Percentiles rank a stretch among this genome's conserved stretches.
phyloP scores from a whole-genome alignment of 2,888 invertebrate species.

The Pachycephus smyrnensis region DNA sequence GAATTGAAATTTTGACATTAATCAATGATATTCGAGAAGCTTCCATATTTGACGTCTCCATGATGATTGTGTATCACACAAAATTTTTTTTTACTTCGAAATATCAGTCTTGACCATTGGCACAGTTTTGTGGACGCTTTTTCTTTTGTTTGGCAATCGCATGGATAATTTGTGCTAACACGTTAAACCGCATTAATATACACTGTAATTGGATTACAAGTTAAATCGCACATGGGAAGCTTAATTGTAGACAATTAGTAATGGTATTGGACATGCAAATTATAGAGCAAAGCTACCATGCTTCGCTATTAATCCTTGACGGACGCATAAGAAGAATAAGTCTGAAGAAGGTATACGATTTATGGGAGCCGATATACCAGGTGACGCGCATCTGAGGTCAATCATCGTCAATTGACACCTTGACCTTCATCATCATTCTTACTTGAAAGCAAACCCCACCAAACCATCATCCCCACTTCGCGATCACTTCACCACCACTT shows the following conservation, averaged over 20 bases:
- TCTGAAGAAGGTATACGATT: neutral
- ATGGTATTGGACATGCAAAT: neutral
- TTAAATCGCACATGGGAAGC: neutral
- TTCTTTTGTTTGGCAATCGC: neutral
- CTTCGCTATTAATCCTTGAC: neutral
- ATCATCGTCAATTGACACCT: conserved; percentile 44
- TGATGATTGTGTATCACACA: neutral
- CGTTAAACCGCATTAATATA: neutral
- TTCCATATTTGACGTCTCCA: neutral
- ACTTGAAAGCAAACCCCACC: conserved; percentile 38
- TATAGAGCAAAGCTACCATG: neutral
- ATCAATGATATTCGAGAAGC: neutral
- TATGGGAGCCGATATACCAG: neutral
- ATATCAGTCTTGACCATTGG: neutral
- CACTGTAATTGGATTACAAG: neutral
- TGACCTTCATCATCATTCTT: conserved; percentile 36
- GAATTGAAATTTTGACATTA: neutral
- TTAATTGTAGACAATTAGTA: neutral
- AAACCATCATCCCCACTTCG: conserved; percentile 33
- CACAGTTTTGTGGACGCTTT: neutral
- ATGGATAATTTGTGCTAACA: neutral
- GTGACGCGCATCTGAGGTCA: conserved; percentile 28
- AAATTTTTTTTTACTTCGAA: neutral
- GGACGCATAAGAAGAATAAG: neutral
- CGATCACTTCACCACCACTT: conserved; percentile 38